Evolutionary conservation across 1,140 invertebrate species (phyloP).

Genomic region (Drosophila arawakana): DNA sequence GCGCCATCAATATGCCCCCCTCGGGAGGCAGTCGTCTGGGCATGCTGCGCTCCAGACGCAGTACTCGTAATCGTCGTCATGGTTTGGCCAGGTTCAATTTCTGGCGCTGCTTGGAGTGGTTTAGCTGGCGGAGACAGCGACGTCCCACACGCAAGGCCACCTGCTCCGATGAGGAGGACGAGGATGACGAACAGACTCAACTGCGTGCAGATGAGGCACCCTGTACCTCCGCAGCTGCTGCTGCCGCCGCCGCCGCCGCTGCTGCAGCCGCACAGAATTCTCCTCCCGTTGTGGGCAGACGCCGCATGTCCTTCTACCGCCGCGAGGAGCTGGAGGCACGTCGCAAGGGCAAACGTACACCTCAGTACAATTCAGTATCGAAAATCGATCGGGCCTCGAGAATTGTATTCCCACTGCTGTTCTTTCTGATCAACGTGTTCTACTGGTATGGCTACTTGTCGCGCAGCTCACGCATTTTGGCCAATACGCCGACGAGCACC

Average conservation of each 20-base stretch:
- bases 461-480: slow-evolving; percentile 86
- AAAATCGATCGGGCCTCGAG: slow-evolving; percentile 91
- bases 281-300: slow-evolving; percentile 56
- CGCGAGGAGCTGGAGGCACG: slow-evolving; percentile 82
- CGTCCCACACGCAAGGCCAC: slow-evolving; percentile 34
- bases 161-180: slow-evolving; percentile 66
- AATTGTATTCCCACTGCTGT: slow-evolving; percentile 91
- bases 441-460: slow-evolving; percentile 92
- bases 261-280: slow-evolving; percentile 46
- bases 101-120: slow-evolving; percentile 63
- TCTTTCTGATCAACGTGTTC: slow-evolving; percentile 91
- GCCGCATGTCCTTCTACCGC: slow-evolving; percentile 78
- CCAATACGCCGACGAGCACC: slow-evolving; percentile 75
- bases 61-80: slow-evolving; percentile 62
- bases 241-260: slow-evolving; percentile 55
- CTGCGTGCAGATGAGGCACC: slow-evolving; percentile 60
- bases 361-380: slow-evolving; percentile 91
- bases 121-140: slow-evolving; percentile 38
- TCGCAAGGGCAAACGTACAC: slow-evolving; percentile 86
- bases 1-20: slow-evolving; percentile 70
- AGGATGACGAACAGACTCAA: slow-evolving; percentile 77
- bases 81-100: slow-evolving; percentile 42
- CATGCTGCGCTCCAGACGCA: slow-evolving; percentile 52
- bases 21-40: slow-evolving; percentile 55
- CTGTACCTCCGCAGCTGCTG: slow-evolving; percentile 60